Percentiles rank a stretch among this genome's conserved stretches.
These are phyloP conservation scores for Caenorhabditis brenneri DNA, from an alignment of 1,140 invertebrate species.

Conservation along the genomic window DNA sequence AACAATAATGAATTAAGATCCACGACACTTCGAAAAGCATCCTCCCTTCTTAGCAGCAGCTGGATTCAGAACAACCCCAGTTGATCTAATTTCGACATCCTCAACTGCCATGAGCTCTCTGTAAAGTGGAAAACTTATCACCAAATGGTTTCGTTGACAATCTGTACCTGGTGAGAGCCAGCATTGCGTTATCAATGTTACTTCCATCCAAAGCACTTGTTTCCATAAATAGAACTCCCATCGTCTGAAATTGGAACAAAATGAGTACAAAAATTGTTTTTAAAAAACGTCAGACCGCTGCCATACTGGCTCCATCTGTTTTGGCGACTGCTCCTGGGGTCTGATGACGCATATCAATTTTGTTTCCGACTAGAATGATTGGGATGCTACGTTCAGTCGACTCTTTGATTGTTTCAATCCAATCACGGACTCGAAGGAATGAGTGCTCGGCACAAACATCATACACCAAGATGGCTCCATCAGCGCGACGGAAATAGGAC, in stretches of 20 bases:
- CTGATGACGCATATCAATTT: conserved; percentile 56
- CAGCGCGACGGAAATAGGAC: conserved; percentile 67
- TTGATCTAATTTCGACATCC: conserved; percentile 62
- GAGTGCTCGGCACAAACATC: conserved; percentile 63
- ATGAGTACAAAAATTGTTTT: neutral
- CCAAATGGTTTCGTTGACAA: too few species aligned
- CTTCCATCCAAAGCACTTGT: conserved; percentile 62
- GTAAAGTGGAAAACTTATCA: neutral
- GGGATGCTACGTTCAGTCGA: conserved; percentile 60
- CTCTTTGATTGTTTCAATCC: conserved; percentile 68
- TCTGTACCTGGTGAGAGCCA: conserved; percentile 61
- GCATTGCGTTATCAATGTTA: conserved; percentile 61
- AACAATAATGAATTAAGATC: conserved; percentile 1
- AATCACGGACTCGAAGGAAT: conserved; percentile 63
- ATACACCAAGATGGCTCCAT: conserved; percentile 68
- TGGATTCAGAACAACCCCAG: conserved; percentile 57
- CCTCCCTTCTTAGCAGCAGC: conserved; percentile 49
- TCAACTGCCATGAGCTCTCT: conserved; percentile 65
- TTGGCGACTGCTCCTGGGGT: conserved; percentile 55
- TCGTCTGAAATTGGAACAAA: conserved; percentile 50
- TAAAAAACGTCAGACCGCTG: conserved; percentile 53
- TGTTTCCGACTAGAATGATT: conserved; percentile 62
- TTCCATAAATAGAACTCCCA: conserved; percentile 63
- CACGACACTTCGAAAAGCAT: conserved; percentile 53
- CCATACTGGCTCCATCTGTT: conserved; percentile 61